Evolutionary conservation across 2,797 vertebrate species (phyloP).

Genomic region (Manis crassicaudata): DNA sequence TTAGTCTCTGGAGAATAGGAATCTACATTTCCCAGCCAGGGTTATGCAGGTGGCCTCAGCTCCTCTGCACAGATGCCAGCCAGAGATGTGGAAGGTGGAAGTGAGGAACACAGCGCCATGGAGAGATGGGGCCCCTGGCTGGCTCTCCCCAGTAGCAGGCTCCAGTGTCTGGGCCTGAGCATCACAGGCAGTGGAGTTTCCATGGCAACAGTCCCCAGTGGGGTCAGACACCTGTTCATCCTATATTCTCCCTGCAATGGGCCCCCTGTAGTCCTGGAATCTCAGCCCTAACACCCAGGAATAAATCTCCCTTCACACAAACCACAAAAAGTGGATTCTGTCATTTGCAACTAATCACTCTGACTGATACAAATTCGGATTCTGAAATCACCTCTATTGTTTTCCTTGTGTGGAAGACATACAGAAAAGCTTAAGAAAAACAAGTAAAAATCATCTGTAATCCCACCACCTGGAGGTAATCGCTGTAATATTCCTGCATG

Average conservation of each 20-base stretch:
- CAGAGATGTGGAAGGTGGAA: not conserved
- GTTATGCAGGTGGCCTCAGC: not conserved
- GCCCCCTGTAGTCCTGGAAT: not conserved
- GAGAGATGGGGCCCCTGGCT: not conserved
- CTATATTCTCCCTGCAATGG: not conserved
- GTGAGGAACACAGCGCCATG: not conserved
- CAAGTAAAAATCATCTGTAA: not conserved
- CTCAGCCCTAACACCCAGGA: not conserved
- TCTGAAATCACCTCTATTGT: not conserved
- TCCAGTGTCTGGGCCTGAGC: not conserved
- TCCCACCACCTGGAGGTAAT: not conserved
- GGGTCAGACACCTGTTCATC: not conserved
- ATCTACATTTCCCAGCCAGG: not conserved
- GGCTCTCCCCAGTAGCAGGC: not conserved
- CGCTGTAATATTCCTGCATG: not conserved
- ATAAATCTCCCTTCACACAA: not conserved
- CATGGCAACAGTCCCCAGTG: not conserved
- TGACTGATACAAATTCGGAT: not conserved
- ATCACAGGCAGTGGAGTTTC: not conserved
- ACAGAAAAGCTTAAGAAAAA: constrained; percentile 3
- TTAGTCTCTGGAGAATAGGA: not conserved
- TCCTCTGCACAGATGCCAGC: not conserved
- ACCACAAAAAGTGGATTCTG: not conserved
- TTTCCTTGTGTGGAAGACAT: not conserved
- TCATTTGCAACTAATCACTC: not conserved